Evolutionary conservation across 2,888 invertebrate genomes (phyloP).

Genomic region (Pocota personata): DNA sequence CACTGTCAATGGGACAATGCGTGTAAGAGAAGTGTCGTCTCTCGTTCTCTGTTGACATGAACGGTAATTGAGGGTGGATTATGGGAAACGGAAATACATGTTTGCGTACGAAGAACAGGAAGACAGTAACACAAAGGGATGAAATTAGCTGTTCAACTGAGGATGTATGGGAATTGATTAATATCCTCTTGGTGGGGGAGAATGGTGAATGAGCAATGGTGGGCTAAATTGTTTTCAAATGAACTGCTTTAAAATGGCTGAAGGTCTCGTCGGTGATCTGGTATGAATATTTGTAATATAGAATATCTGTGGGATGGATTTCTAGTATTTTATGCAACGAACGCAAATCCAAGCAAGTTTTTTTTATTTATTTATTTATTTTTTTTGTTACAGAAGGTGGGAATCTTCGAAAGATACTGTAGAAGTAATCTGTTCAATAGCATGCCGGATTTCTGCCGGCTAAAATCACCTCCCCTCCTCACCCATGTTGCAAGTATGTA

Average conservation of each 20-base stretch:
- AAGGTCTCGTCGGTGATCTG: not conserved
- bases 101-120: conserved; percentile 14
- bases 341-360: too few species aligned
- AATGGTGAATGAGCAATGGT: not conserved
- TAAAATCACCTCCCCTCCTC: too few species aligned
- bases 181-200: not conserved
- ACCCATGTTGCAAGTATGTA: too few species aligned
- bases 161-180: conserved; percentile 17
- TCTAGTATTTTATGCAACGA: too few species aligned
- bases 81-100: conserved; percentile 30
- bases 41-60: conserved; percentile 5
- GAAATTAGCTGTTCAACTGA: conserved; percentile 11
- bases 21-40: not conserved
- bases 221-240: not conserved
- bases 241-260: not conserved
- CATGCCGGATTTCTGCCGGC: too few species aligned
- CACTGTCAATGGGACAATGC: conserved; percentile 15
- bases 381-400: too few species aligned
- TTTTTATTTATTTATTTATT: too few species aligned
- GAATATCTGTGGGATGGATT: too few species aligned
- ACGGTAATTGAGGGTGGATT: conserved; percentile 29
- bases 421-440: too few species aligned
- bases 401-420: too few species aligned
- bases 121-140: conserved; percentile 5
- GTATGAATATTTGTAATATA: too few species aligned